Base-by-base conservation (phyloP, 2,797 vertebrate genomes). In the Acipenser transmontanus region DNA sequence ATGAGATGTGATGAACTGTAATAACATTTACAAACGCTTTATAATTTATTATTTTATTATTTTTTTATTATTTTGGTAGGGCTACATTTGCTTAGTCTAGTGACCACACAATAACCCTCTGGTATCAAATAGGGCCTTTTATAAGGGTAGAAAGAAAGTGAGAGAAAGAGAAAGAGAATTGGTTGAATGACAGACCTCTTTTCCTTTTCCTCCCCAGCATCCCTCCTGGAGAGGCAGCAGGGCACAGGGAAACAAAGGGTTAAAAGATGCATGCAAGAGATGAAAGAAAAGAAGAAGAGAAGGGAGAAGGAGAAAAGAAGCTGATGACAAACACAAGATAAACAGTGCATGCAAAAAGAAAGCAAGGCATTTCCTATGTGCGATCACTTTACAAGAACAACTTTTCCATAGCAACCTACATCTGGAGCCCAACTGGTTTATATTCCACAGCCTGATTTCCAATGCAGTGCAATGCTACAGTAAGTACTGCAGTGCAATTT, bases 151-250 rank as follows among this genome's bases (percentile, higher is more conserved):
- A 34, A 34, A 34, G 34, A 34, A 34, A 34, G 34, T 4, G 34
- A 34, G 34, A 34, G 34, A 34, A 34, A 34, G 34, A 69, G 72
- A 70, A 75, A 77, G 81, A 14, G 72, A 77, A 84, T 77, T 82
- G 73, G 81, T 70, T 82, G 87, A 89, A 85, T 83, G 87, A 94
- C 94, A 97, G 93, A 98, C 96, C 96, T 98, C 92, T 93, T 83
- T 71, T 93, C 89, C 89, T 95, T 92, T 89, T 95, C 93, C 88
- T 95, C 91, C 87, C 93, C 95, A 90, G 92, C 76, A 84, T 90
- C 88, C 88, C 91, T 90, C 89, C 95, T 98, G 93, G 91, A 88
- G 87, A 81, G 87, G 93, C 93, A 91, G 93, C 92, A 87, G 92
- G 93, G 92, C 80, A 95, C 85, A 87, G 90, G 90, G 83, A 93